phyloP scores from a whole-genome alignment of 2,888 invertebrate species.

The Gortyna flavago region DNA sequence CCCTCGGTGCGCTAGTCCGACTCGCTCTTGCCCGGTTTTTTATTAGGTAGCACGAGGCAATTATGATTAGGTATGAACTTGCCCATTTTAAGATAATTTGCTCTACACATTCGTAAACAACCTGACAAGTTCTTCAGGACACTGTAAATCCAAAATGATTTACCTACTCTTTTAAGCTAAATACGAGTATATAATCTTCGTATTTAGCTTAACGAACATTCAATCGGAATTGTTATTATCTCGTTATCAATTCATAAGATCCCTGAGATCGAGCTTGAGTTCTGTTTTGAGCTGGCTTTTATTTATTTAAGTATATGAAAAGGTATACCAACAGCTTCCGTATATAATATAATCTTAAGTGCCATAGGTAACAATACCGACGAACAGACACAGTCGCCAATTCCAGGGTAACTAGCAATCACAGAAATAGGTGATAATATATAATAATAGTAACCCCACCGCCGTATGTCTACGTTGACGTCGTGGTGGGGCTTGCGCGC shows the following conservation, averaged over 20 bases:
- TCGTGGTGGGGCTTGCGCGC: no score
- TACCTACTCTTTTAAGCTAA: no score
- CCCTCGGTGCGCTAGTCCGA: no score
- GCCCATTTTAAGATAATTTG: conserved; percentile 10
- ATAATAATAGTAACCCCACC: not conserved
- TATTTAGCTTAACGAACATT: not conserved
- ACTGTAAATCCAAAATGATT: not conserved
- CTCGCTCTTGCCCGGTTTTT: no score
- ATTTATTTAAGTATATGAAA: not conserved
- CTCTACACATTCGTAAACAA: conserved; percentile 10
- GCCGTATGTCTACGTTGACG: no score
- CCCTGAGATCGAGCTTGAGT: not conserved
- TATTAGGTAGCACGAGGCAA: not conserved
- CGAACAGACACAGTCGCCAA: not conserved
- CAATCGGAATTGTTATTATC: not conserved
- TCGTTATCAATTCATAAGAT: not conserved
- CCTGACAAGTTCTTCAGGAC: no score
- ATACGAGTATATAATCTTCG: no score
- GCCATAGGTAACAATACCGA: not conserved
- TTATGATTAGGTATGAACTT: not conserved
- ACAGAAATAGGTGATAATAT: not conserved
- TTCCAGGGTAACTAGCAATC: not conserved
- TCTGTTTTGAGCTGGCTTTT: not conserved
- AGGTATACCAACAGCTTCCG: not conserved
- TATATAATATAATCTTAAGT: not conserved